A percentile compares a stretch with the other conserved stretches of the same genome.
These are phyloP conservation scores for Spodoptera exigua DNA, from an alignment of 2,888 invertebrate genomes.

Conservation along the genomic window DNA sequence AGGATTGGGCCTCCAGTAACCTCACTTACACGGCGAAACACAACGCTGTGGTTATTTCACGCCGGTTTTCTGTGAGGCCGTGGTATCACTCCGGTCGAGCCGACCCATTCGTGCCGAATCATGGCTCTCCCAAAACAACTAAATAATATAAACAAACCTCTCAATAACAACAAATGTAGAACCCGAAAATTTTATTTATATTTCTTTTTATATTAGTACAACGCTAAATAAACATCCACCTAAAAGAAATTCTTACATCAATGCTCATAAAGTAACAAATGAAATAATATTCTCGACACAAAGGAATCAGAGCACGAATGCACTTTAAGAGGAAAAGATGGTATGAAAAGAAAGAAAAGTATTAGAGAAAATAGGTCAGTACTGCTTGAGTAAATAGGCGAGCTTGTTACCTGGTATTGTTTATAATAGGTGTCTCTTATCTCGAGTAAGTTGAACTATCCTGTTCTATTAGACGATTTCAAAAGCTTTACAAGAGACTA, in stretches of 20 bases:
- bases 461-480: neutral
- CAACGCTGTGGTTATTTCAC: too few species aligned
- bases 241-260: constrained; percentile 15
- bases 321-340: constrained; percentile 19
- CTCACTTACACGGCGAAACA: too few species aligned
- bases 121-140: too few species aligned
- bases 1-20: too few species aligned
- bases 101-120: too few species aligned
- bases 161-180: too few species aligned
- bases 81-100: too few species aligned
- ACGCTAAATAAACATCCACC: neutral
- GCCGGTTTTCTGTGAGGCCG: too few species aligned
- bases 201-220: too few species aligned
- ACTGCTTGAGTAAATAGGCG: constrained; percentile 11
- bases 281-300: constrained; percentile 18
- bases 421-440: neutral
- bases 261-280: constrained; percentile 33
- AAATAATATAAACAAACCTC: too few species aligned
- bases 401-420: constrained; percentile 7
- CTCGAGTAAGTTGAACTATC: neutral
- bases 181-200: neutral
- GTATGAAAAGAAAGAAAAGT: constrained; percentile 17
- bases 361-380: constrained; percentile 33
- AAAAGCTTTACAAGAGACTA: neutral
- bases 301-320: constrained; percentile 37